A percentile compares a stretch with the other conserved stretches of the same genome.
phyloP scores from a whole-genome alignment of 1,140 invertebrate genomes.

The Drosophila sp. region DNA sequence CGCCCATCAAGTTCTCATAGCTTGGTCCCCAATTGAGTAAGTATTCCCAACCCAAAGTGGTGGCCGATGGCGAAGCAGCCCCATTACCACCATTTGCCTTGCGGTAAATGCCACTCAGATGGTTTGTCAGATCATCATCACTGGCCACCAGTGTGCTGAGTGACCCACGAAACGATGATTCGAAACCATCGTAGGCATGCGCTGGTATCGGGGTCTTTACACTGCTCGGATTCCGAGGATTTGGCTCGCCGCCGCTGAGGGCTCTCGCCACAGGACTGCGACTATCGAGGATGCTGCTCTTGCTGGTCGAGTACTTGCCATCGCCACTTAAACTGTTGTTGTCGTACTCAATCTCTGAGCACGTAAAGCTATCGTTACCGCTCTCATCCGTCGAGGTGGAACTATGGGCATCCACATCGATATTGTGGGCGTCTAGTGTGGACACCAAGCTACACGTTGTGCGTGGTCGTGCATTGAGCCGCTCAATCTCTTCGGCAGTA shows the following conservation, averaged over 20 bases:
- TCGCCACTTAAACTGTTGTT: slow-evolving; percentile 92
- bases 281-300: slow-evolving; percentile 85
- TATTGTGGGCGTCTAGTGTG: slow-evolving; percentile 93
- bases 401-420: slow-evolving; percentile 89
- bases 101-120: slow-evolving; percentile 89
- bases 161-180: slow-evolving; percentile 96
- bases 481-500: slow-evolving; percentile 95
- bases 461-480: slow-evolving; percentile 91
- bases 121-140: slow-evolving; percentile 93
- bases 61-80: slow-evolving; percentile 88
- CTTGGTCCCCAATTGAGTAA: slow-evolving; percentile 97
- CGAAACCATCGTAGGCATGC: slow-evolving; percentile 94
- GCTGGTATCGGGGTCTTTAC: slow-evolving; percentile 85
- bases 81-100: slow-evolving; percentile 86
- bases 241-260: slow-evolving; percentile 85
- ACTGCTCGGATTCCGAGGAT: slow-evolving; percentile 78
- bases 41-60: slow-evolving; percentile 94
- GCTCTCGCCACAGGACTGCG: slow-evolving; percentile 86
- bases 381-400: slow-evolving; percentile 96
- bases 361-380: slow-evolving; percentile 98
- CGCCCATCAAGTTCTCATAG: slow-evolving; percentile 96
- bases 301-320: slow-evolving; percentile 89
- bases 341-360: slow-evolving; percentile 98
- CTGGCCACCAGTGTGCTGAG: slow-evolving; percentile 95
- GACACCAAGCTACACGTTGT: slow-evolving; percentile 94